These are phyloP conservation scores for Polyommatus iphigenia DNA, from an alignment of 2,888 invertebrate species.

Conservation along the genomic window DNA sequence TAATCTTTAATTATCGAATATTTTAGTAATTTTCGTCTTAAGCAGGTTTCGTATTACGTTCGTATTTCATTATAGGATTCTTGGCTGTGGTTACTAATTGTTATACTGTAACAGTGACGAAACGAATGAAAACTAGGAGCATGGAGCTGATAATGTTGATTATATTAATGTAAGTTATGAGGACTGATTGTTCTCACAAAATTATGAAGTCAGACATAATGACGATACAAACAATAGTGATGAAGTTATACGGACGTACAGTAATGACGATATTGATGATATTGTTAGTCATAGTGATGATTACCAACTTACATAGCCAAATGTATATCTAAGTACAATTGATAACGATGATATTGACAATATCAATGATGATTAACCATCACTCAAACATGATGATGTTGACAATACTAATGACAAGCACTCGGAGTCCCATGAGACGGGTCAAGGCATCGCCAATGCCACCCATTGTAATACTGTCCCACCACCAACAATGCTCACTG, in stretches of 20 bases:
- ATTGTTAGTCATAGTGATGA: not conserved
- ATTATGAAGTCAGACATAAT: not conserved
- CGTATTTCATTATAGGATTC: not conserved
- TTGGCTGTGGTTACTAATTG: not conserved
- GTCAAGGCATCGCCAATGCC: conserved; percentile 41
- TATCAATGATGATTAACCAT: not conserved
- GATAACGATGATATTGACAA: not conserved
- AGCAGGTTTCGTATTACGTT: conserved; percentile 20
- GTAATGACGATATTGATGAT: not conserved
- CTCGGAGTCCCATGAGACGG: conserved; percentile 24
- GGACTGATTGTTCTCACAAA: not conserved
- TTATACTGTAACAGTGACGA: not conserved
- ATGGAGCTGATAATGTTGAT: not conserved
- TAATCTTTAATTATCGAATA: conserved; percentile 29
- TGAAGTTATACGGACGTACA: not conserved
- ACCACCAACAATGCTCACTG: conserved; percentile 18
- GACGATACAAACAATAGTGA: not conserved
- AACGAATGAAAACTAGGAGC: not conserved
- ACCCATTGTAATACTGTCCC: conserved; percentile 36
- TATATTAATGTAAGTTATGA: not conserved
- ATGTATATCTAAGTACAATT: not conserved
- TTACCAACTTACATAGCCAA: not conserved
- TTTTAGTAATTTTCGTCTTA: conserved; percentile 21
- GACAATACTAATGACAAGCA: not conserved
- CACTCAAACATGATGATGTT: not conserved